phyloP scores from a whole-genome alignment of 2,113 vertebrate genomes.

The Lipophrys pholis region DNA sequence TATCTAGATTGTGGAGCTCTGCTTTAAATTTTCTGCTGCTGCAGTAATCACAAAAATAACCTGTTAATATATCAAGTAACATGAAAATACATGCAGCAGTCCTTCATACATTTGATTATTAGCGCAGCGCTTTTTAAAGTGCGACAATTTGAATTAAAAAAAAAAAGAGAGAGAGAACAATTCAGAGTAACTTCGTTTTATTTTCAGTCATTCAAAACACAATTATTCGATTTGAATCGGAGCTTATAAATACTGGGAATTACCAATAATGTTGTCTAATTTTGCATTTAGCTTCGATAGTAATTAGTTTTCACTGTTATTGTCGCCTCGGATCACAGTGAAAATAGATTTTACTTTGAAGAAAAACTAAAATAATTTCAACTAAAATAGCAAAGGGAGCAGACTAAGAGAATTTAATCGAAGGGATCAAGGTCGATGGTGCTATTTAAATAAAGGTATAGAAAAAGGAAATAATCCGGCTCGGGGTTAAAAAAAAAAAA shows the following conservation, averaged over 20 bases:
- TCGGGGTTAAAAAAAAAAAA: no score
- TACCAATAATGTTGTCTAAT: neutral
- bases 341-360: neutral
- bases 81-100: neutral
- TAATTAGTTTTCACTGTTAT: neutral
- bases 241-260: neutral
- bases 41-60: neutral
- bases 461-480: no score
- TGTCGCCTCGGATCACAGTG: neutral
- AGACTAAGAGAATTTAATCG: no score
- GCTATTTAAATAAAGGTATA: no score
- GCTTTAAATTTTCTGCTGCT: neutral
- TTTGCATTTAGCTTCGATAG: conserved; percentile 5
- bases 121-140: no score
- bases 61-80: neutral
- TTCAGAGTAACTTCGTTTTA: neutral
- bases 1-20: neutral
- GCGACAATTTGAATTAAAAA: conserved; percentile 1
- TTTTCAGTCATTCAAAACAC: neutral
- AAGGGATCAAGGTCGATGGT: no score
- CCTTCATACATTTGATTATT: neutral
- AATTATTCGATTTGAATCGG: neutral
- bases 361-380: no score
- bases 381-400: no score
- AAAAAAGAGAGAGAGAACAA: neutral